Evolutionary conservation across 2,888 invertebrate species (phyloP).

Genomic region (Xestia rhomboidea): DNA sequence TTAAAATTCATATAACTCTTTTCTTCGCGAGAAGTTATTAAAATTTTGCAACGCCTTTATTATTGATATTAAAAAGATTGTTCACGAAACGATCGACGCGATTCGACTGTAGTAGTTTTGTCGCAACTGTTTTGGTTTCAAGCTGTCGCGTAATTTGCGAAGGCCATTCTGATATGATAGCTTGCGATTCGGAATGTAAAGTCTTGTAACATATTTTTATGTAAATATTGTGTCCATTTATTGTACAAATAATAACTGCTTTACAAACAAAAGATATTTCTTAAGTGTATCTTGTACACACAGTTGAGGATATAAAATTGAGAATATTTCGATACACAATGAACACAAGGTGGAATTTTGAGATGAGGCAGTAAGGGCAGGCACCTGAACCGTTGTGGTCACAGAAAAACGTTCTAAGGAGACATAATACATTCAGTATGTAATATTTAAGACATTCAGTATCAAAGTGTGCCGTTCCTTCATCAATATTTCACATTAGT

Average conservation of each 20-base stretch:
- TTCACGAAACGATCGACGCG: conserved; percentile 43
- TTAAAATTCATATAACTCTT: conserved; percentile 9
- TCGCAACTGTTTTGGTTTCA: conserved; percentile 56
- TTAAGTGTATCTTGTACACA: neutral
- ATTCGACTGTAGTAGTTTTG: conserved; percentile 45
- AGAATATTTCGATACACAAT: neutral
- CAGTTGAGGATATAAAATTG: neutral
- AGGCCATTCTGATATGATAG: conserved; percentile 46
- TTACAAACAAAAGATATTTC: conserved; percentile 5
- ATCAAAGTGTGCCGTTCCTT: neutral
- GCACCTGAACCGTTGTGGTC: too few species aligned
- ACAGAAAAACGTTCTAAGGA: neutral
- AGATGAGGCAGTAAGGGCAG: too few species aligned
- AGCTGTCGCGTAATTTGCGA: conserved; percentile 53
- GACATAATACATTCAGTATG: neutral
- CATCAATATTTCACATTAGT: neutral
- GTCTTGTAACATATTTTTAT: conserved; percentile 50
- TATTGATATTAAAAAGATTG: conserved; percentile 44
- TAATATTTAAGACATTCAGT: neutral
- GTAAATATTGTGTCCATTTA: conserved; percentile 8
- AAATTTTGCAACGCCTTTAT: conserved; percentile 40
- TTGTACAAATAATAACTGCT: conserved; percentile 2
- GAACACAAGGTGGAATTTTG: too few species aligned
- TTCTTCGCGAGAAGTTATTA: neutral
- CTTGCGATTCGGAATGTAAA: conserved; percentile 37